These are phyloP conservation scores for human DNA, from an alignment of 2,113 vertebrate genomes.

Conservation along the genomic window DNA sequence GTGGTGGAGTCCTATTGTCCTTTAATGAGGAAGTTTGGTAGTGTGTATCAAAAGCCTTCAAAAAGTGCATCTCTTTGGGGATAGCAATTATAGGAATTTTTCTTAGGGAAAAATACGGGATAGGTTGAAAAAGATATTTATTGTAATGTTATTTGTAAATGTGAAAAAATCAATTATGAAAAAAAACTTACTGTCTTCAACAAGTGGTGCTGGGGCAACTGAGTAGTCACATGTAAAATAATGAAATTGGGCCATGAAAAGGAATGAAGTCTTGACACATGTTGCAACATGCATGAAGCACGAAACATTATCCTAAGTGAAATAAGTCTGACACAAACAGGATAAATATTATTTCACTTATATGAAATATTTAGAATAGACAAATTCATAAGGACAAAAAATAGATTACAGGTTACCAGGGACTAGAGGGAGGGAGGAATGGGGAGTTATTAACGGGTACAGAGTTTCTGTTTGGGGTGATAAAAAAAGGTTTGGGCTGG, in stretches of 20 bases:
- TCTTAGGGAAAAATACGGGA: neutral
- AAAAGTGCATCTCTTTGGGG: neutral
- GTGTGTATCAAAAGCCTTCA: constrained; percentile 9
- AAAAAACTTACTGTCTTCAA: constrained; percentile 36
- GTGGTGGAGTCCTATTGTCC: neutral
- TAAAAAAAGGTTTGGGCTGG: neutral
- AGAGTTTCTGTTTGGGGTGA: constrained; percentile 11
- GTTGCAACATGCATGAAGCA: neutral
- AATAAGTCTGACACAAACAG: neutral
- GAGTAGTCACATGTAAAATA: neutral
- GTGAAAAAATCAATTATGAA: neutral
- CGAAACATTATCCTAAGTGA: constrained; percentile 22
- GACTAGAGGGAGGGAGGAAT: neutral
- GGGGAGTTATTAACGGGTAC: neutral
- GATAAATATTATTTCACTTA: neutral
- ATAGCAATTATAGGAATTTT: neutral
- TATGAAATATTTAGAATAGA: constrained; percentile 36
- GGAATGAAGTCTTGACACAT: neutral
- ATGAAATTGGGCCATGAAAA: neutral
- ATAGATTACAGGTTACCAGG: neutral
- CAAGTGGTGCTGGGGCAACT: neutral
- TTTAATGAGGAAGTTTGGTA: constrained; percentile 31
- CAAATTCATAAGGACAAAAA: neutral
- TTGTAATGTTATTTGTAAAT: constrained; percentile 34
- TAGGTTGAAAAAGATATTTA: constrained; percentile 30